Conservation (phyloP, 2,888 invertebrate genomes). For the Eupsilia transversa region DNA sequence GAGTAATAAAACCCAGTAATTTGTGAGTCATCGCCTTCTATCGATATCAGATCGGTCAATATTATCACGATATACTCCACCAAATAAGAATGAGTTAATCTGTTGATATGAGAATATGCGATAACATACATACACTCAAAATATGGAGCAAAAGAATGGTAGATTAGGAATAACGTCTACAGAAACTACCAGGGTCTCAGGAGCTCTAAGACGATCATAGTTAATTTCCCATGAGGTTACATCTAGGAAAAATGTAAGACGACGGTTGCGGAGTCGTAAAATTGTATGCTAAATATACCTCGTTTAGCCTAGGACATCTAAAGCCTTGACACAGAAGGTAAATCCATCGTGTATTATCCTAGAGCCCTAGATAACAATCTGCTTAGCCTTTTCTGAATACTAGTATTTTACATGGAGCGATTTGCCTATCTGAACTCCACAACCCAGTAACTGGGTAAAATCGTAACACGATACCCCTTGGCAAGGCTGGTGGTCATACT, state of each 20-base stretch:
- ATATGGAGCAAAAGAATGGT: not conserved
- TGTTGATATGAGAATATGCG: not conserved
- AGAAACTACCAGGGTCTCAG: slow-evolving; percentile 2
- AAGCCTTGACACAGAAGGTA: not conserved
- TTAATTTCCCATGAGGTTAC: slow-evolving; percentile 54
- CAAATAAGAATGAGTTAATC: not conserved
- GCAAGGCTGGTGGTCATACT: not conserved
- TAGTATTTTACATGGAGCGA: not conserved
- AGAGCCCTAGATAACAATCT: not conserved
- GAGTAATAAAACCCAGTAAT: slow-evolving; percentile 10
- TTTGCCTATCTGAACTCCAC: not conserved
- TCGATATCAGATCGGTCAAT: slow-evolving; percentile 4
- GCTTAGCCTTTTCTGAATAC: not conserved
- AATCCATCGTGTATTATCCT: not conserved
- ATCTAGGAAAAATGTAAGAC: slow-evolving; percentile 18
- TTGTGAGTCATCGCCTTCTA: slow-evolving; percentile 36
- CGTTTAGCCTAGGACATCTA: not conserved
- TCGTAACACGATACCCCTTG: not conserved
- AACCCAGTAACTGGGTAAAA: not conserved
- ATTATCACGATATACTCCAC: not conserved
- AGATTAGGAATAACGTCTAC: not conserved
- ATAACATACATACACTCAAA: not conserved
- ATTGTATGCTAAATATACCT: slow-evolving; percentile 26
- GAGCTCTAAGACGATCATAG: slow-evolving; percentile 1
- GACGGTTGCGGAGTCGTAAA: slow-evolving; percentile 20